Percentiles rank a stretch among this genome's conserved stretches.
Conservation (phyloP, 1,140 invertebrate genomes). For the Drosophila sturtevanti region DNA sequence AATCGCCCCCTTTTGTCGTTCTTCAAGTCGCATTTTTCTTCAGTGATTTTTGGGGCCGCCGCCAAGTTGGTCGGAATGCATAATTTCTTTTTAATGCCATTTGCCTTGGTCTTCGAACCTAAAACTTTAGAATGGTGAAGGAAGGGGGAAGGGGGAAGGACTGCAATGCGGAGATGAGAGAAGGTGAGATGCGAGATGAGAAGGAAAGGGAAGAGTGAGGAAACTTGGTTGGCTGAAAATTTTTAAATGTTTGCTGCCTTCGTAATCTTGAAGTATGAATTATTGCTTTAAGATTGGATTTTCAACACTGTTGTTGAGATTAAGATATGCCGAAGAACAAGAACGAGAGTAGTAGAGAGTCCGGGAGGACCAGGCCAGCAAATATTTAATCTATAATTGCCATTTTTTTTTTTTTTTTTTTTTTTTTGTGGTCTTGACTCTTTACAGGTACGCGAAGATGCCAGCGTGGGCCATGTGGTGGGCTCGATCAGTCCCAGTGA, state of each 20-base stretch:
- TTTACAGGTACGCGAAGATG: slow-evolving; percentile 90
- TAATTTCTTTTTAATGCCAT: slow-evolving; percentile 81
- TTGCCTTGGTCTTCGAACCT: slow-evolving; percentile 28
- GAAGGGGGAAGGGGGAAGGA: neutral
- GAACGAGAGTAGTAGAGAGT: slow-evolving; percentile 49
- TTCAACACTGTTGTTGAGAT: slow-evolving; percentile 81
- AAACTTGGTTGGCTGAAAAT: slow-evolving; percentile 39
- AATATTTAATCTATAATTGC: slow-evolving; percentile 69
- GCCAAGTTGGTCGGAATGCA: slow-evolving; percentile 79
- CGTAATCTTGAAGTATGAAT: slow-evolving; percentile 82
- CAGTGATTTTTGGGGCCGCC: slow-evolving; percentile 77
- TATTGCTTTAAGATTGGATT: slow-evolving; percentile 82
- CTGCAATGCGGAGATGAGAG: neutral
- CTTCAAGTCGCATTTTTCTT: slow-evolving; percentile 68
- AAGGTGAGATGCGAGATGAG: neutral
- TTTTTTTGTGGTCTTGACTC: too few relatives aligned
- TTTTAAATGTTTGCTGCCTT: slow-evolving; percentile 81
- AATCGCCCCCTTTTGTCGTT: slow-evolving; percentile 7
- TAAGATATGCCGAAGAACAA: slow-evolving; percentile 66
- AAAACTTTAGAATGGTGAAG: slow-evolving; percentile 4
- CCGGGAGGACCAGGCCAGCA: slow-evolving; percentile 13
- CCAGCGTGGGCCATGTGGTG: slow-evolving; percentile 89
- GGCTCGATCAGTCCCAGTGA: slow-evolving; percentile 91
- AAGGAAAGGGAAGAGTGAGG: slow-evolving; percentile 24
- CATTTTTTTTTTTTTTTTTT: slow-evolving; percentile 36